Conservation (phyloP, 2,888 invertebrate species). For the Nasonovia ribisnigri region DNA sequence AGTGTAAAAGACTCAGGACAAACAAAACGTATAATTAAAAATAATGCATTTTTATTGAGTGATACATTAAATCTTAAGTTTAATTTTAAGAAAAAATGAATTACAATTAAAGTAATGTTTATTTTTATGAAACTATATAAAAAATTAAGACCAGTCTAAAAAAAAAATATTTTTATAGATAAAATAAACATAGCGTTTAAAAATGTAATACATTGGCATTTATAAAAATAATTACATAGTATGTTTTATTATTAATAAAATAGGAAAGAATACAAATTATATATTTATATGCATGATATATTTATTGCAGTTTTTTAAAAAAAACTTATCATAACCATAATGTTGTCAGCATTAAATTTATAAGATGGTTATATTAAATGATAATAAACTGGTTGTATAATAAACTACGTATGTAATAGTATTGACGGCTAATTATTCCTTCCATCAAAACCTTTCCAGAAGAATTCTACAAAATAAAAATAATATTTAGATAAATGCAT, state of each 20-base stretch:
- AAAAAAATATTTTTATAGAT: background rate
- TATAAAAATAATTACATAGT: background rate
- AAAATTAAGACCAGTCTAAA: background rate
- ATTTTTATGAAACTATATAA: background rate
- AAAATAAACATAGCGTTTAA: background rate
- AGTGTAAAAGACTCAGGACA: background rate
- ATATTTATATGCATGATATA: background rate
- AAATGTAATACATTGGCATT: background rate
- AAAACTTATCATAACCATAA: background rate
- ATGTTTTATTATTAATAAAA: background rate
- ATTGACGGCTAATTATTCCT: conserved; percentile 94
- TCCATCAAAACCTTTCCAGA: conserved; percentile 93
- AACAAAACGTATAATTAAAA: background rate
- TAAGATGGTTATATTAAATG: background rate
- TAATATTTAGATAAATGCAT: background rate
- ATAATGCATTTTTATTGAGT: background rate
- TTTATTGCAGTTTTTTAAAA: background rate
- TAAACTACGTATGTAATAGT: conserved; percentile 91
- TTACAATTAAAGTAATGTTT: background rate
- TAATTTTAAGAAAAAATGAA: background rate
- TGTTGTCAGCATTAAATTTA: background rate
- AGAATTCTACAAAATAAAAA: conserved; percentile 77
- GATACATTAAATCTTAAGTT: background rate
- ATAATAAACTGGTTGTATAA: conserved; percentile 86
- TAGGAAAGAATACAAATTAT: background rate